phyloP scores from a whole-genome alignment of 2,113 vertebrate species.

The Sciurus niger region DNA sequence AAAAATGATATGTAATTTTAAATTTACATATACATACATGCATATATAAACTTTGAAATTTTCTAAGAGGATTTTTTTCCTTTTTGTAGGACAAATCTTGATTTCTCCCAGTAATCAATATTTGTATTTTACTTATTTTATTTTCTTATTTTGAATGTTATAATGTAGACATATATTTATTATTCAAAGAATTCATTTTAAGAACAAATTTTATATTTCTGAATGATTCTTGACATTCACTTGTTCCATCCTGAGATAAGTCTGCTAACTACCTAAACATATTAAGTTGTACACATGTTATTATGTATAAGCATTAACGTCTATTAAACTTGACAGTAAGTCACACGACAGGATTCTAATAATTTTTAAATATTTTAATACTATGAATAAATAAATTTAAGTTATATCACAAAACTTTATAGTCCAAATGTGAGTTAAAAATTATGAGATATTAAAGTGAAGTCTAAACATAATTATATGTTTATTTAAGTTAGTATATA shows the following conservation, averaged over 20 bases:
- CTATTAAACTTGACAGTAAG: background rate
- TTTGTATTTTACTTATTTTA: background rate
- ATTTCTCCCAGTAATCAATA: rapidly evolving
- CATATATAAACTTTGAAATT: background rate
- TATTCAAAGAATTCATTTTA: background rate
- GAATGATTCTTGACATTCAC: background rate
- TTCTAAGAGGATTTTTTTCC: constrained; percentile 65
- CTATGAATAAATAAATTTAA: background rate
- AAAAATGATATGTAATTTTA: background rate
- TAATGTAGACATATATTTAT: background rate
- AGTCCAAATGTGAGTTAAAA: background rate
- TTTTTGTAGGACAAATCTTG: background rate
- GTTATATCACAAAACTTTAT: background rate
- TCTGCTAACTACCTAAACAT: background rate
- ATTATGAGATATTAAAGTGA: background rate
- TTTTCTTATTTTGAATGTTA: background rate
- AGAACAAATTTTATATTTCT: background rate
- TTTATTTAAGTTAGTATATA: background rate
- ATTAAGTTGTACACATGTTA: background rate
- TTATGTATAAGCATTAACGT: background rate
- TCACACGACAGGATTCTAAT: background rate
- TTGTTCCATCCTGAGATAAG: background rate
- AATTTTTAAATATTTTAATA: background rate
- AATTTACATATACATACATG: background rate
- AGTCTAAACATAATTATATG: background rate